These are phyloP conservation scores for Loris lydekkerianus DNA, from an alignment of 2,797 vertebrate species.

Conservation along the genomic window DNA sequence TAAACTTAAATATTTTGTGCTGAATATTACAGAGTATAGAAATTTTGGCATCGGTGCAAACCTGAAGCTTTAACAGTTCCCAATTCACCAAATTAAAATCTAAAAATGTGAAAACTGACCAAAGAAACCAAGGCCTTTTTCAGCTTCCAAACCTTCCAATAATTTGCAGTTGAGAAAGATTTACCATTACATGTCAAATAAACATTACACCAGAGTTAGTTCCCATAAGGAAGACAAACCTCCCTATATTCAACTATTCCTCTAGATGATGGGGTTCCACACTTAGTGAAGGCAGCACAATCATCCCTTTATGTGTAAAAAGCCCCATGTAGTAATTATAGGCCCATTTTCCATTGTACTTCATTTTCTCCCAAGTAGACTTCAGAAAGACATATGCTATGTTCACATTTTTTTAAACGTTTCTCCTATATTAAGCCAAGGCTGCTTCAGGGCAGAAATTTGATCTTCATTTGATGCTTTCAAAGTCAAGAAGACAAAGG, in stretches of 20 bases:
- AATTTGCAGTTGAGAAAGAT: neutral
- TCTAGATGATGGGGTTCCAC: neutral
- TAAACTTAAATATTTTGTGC: neutral
- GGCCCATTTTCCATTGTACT: neutral
- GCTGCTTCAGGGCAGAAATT: neutral
- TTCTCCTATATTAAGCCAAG: constrained; percentile 1
- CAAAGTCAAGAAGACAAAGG: neutral
- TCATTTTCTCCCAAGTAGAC: neutral
- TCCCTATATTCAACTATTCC: neutral
- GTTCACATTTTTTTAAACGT: neutral
- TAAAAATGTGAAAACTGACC: neutral
- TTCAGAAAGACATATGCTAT: neutral
- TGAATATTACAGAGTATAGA: neutral
- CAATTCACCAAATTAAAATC: neutral
- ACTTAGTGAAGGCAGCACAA: neutral
- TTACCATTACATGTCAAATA: neutral
- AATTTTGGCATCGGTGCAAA: neutral
- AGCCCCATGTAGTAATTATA: neutral
- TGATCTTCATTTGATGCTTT: neutral
- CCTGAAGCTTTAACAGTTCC: neutral
- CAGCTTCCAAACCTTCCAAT: neutral
- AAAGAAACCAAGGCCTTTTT: neutral
- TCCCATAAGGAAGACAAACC: neutral
- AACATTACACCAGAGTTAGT: neutral
- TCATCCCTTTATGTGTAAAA: neutral